phyloP scores from a whole-genome alignment of 1,140 invertebrate species.

The Cydia pomonella region DNA sequence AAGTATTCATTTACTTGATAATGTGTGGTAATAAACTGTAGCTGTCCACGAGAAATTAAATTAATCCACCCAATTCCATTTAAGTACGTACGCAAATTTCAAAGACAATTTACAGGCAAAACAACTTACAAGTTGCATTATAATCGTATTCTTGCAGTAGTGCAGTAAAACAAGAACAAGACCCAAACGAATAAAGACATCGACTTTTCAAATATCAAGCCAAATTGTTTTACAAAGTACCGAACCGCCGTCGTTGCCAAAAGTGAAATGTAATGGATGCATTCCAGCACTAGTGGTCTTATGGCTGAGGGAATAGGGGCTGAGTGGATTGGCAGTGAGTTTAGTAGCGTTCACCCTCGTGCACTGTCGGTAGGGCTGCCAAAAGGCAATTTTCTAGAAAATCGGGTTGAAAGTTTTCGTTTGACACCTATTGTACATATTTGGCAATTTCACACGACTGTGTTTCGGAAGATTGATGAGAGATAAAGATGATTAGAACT shows the following conservation, averaged over 20 bases:
- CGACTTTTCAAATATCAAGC: neutral
- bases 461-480: too few relatives aligned
- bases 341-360: neutral
- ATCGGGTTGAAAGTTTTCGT: too few relatives aligned
- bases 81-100: too few relatives aligned
- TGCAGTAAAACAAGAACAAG: neutral
- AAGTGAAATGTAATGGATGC: neutral
- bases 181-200: constrained; percentile 2
- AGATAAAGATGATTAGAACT: too few relatives aligned
- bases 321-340: neutral
- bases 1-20: too few relatives aligned
- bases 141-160: neutral
- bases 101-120: neutral
- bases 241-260: neutral
- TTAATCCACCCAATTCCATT: too few relatives aligned
- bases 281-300: neutral
- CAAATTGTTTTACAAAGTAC: neutral
- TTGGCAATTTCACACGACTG: too few relatives aligned
- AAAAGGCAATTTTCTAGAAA: neutral
- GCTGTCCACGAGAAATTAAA: too few relatives aligned
- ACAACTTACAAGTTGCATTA: constrained; percentile 1
- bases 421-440: too few relatives aligned
- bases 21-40: too few relatives aligned
- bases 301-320: neutral
- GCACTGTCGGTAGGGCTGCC: neutral